Percentiles rank a stretch among this genome's conserved stretches.
Conservation (phyloP, 2,113 vertebrate genomes). For the Microcebus jonahi region DNA sequence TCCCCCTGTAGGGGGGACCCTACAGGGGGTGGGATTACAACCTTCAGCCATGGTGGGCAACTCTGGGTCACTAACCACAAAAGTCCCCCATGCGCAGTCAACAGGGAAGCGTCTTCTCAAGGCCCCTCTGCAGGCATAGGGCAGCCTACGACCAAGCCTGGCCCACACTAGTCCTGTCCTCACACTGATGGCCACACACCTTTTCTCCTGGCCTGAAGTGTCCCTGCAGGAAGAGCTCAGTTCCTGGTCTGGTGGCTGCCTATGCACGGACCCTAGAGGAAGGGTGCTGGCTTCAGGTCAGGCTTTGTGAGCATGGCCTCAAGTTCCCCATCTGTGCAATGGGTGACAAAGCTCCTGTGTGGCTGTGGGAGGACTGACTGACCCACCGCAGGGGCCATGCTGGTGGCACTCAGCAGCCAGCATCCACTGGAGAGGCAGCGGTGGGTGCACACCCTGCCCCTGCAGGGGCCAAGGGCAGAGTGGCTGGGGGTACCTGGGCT, state of each 20-base stretch:
- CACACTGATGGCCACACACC: neutral
- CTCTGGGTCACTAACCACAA: neutral
- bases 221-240: neutral
- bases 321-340: neutral
- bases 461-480: neutral
- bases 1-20: neutral
- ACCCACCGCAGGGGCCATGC: neutral
- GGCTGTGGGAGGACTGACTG: neutral
- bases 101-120: neutral
- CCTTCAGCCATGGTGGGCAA: neutral
- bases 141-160: neutral
- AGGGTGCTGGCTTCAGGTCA: neutral
- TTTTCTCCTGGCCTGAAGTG: neutral
- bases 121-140: neutral
- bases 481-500: neutral
- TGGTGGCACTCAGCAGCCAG: neutral
- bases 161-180: neutral
- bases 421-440: neutral
- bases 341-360: neutral
- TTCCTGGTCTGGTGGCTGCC: neutral
- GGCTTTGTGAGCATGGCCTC: neutral
- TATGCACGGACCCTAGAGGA: neutral
- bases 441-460: neutral
- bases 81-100: neutral
- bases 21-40: neutral